A percentile compares a stretch with the other conserved stretches of the same genome.
Evolutionary conservation across 2,797 vertebrate species (phyloP).

Genomic region (Argyrosomus regius): DNA sequence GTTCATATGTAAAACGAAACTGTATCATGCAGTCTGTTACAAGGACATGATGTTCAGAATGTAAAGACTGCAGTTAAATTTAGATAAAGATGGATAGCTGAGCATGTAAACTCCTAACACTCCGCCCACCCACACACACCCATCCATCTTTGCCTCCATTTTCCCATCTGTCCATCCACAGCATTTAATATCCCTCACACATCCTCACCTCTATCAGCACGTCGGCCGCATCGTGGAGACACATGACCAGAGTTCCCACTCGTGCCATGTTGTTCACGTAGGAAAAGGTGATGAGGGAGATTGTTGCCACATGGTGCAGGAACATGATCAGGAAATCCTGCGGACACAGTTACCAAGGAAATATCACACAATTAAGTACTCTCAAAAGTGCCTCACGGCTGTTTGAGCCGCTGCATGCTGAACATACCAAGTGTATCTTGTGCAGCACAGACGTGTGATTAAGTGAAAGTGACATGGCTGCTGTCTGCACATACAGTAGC

Average conservation of each 20-base stretch:
- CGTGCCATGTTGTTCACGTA: slow-evolving; percentile 97
- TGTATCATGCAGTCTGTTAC: background rate
- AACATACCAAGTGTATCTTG: slow-evolving; percentile 3
- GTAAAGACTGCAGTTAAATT: slow-evolving; percentile 1
- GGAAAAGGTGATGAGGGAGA: slow-evolving; percentile 93
- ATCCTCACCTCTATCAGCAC: slow-evolving; percentile 94
- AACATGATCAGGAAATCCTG: slow-evolving; percentile 98
- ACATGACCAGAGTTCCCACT: slow-evolving; percentile 93
- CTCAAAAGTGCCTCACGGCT: slow-evolving; percentile 10
- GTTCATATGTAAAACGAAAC: background rate
- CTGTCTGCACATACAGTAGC: background rate
- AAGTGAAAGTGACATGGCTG: slow-evolving; percentile 16
- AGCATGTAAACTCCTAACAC: slow-evolving; percentile 11
- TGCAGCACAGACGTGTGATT: slow-evolving; percentile 3
- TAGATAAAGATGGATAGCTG: slow-evolving; percentile 26
- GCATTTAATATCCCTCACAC: background rate
- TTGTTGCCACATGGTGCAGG: slow-evolving; percentile 91
- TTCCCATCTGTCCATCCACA: slow-evolving; percentile 11
- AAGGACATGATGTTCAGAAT: background rate
- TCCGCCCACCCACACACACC: slow-evolving; percentile 37
- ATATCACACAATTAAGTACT: slow-evolving; percentile 39
- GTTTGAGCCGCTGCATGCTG: slow-evolving; percentile 27
- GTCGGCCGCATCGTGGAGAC: slow-evolving; percentile 94
- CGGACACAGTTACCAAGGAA: slow-evolving; percentile 59
- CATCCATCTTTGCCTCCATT: background rate